Conservation (phyloP, 2,888 invertebrate genomes). For the Auanema sp. region DNA sequence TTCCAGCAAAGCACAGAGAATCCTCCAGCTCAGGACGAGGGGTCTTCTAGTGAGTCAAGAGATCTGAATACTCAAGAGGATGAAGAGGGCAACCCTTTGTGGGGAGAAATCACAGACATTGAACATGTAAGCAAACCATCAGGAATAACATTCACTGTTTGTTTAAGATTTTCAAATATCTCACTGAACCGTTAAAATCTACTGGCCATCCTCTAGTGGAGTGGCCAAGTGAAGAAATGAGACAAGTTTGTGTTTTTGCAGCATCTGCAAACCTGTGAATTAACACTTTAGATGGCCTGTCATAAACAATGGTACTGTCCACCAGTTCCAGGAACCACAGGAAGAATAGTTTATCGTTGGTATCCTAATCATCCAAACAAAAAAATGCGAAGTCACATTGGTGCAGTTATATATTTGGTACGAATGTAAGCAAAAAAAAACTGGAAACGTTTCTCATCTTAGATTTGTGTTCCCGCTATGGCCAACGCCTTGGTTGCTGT, state of each 20-base stretch:
- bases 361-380: conserved; percentile 87
- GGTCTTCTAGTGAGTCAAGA: not conserved
- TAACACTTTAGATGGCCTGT: conserved; percentile 27
- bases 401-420: conserved; percentile 71
- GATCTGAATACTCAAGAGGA: conserved; percentile 12
- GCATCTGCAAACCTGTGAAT: not conserved
- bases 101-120: conserved; percentile 30
- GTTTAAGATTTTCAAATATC: conserved; percentile 43
- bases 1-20: conserved; percentile 13
- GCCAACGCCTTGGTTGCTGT: conserved; percentile 37
- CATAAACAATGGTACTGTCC: conserved; percentile 28
- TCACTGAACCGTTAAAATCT: conserved; percentile 56
- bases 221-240: conserved; percentile 84
- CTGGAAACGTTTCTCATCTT: not conserved
- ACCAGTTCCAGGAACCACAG: conserved; percentile 33
- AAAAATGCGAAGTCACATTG: conserved; percentile 84
- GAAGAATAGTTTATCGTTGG: conserved; percentile 72
- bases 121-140: conserved; percentile 22
- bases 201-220: conserved; percentile 71
- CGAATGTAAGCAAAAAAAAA: not conserved
- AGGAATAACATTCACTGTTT: conserved; percentile 5
- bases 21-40: conserved; percentile 10
- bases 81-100: conserved; percentile 12
- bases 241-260: conserved; percentile 25
- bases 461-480: conserved; percentile 35